Evolutionary conservation across 2,888 invertebrate genomes (phyloP).

Genomic region (Cryptocephalus primarius): DNA sequence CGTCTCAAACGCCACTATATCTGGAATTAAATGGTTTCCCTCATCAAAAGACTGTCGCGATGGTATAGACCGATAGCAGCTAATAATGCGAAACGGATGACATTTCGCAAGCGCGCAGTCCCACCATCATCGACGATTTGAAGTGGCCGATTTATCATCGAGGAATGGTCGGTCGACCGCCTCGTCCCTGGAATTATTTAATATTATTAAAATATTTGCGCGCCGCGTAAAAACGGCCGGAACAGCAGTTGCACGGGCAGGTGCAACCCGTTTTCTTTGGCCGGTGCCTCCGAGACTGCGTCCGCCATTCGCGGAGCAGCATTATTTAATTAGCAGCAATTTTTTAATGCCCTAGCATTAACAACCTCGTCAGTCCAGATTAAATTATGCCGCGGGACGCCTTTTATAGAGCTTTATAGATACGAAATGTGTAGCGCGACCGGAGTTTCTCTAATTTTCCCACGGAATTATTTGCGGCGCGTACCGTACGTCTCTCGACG

Average conservation of each 20-base stretch:
- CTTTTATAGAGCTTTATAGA: slow-evolving; percentile 28
- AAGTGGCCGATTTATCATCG: slow-evolving; percentile 26
- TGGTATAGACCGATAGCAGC: no score
- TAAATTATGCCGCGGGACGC: slow-evolving; percentile 25
- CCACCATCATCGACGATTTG: no score
- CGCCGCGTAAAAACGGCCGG: slow-evolving; percentile 22
- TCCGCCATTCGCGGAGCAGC: slow-evolving; percentile 11
- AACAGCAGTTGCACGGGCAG: slow-evolving; percentile 30
- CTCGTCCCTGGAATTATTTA: slow-evolving; percentile 32
- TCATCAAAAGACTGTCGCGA: no score
- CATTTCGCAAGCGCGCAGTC: no score
- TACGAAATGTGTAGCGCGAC: slow-evolving; percentile 22
- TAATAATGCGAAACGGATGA: no score
- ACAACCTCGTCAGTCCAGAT: slow-evolving; percentile 33
- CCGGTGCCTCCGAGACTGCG: slow-evolving; percentile 30
- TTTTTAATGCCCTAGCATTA: slow-evolving; percentile 29
- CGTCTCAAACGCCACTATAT: no score
- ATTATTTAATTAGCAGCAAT: slow-evolving; percentile 35
- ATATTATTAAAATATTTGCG: slow-evolving; percentile 37
- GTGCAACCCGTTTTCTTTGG: slow-evolving; percentile 28
- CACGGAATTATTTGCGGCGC: slow-evolving; percentile 19
- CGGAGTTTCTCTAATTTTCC: slow-evolving; percentile 27
- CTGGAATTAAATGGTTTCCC: no score
- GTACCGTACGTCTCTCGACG: slow-evolving; percentile 5
- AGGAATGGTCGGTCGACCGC: slow-evolving; percentile 27